Evolutionary conservation across 2,797 vertebrate genomes (phyloP).

Genomic region (Malurus splendens): DNA sequence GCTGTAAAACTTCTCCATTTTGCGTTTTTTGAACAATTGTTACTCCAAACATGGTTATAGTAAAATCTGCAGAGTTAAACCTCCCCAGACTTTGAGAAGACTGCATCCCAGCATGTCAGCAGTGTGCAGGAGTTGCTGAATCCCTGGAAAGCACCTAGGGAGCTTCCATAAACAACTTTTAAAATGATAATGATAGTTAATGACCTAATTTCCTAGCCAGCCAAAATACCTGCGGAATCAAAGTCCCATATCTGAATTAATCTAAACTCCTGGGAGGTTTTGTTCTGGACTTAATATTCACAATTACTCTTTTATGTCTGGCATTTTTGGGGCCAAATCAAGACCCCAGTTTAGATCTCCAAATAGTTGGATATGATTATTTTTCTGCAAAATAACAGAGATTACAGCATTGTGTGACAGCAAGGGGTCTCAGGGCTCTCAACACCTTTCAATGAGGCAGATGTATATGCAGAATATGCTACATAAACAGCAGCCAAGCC

Average conservation of each 20-base stretch:
- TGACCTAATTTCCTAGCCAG: constrained; percentile 57
- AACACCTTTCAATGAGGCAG: neutral
- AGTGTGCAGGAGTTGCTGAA: constrained; percentile 23
- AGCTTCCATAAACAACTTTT: constrained; percentile 55
- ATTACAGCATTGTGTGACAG: neutral
- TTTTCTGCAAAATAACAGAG: neutral
- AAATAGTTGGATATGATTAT: neutral
- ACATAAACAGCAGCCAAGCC: neutral
- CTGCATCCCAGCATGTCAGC: neutral
- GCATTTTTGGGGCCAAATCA: neutral
- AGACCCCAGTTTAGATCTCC: constrained; percentile 1
- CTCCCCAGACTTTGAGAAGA: neutral
- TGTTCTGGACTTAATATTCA: constrained; percentile 42
- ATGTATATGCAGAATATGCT: neutral
- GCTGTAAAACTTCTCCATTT: neutral
- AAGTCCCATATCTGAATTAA: constrained; percentile 43
- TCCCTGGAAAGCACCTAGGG: constrained; percentile 60
- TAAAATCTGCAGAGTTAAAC: neutral
- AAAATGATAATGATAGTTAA: constrained; percentile 55
- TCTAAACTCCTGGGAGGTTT: constrained; percentile 53
- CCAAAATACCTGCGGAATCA: constrained; percentile 49
- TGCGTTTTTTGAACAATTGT: neutral
- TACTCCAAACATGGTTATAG: neutral
- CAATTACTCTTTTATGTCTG: constrained; percentile 40
- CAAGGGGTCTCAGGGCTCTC: neutral